Evolutionary conservation across 2,888 invertebrate species (phyloP).

Genomic region (Drosophila rellima): DNA sequence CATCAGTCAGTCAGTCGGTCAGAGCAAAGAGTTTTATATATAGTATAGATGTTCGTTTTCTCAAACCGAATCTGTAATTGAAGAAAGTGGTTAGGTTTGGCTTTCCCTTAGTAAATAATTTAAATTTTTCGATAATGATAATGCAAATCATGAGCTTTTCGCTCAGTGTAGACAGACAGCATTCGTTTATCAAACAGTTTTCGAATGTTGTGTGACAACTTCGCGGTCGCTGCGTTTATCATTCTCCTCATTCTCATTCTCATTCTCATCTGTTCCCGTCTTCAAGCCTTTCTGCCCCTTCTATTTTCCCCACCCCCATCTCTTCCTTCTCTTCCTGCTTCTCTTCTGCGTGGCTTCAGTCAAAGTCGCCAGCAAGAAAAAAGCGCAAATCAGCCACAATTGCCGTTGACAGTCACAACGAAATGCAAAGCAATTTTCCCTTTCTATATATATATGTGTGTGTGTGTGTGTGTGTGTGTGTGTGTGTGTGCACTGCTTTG

Average conservation of each 20-base stretch:
- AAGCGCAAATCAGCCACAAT: constrained; percentile 81
- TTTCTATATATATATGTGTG: constrained; percentile 8
- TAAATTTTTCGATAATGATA: too few species aligned
- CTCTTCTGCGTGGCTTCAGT: constrained; percentile 12
- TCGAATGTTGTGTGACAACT: constrained; percentile 57
- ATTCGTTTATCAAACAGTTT: constrained; percentile 74
- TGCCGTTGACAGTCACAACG: constrained; percentile 74
- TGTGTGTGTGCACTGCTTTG: constrained; percentile 46
- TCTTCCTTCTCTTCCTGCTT: not conserved
- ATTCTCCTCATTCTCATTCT: constrained; percentile 8
- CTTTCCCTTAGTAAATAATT: too few species aligned
- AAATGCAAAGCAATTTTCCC: constrained; percentile 59
- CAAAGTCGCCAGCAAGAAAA: constrained; percentile 53
- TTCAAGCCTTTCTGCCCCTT: not conserved
- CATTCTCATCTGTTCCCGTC: not conserved
- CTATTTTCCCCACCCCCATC: not conserved
- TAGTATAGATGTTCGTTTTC: too few species aligned
- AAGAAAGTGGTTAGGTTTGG: too few species aligned
- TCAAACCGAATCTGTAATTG: too few species aligned
- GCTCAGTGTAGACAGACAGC: not conserved
- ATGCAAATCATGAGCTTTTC: not conserved
- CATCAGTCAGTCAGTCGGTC: too few species aligned
- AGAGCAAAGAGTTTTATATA: too few species aligned
- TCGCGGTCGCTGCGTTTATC: constrained; percentile 51
- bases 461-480: constrained; percentile 10